phyloP scores from a whole-genome alignment of 2,113 vertebrate genomes.

The Mugil cephalus region DNA sequence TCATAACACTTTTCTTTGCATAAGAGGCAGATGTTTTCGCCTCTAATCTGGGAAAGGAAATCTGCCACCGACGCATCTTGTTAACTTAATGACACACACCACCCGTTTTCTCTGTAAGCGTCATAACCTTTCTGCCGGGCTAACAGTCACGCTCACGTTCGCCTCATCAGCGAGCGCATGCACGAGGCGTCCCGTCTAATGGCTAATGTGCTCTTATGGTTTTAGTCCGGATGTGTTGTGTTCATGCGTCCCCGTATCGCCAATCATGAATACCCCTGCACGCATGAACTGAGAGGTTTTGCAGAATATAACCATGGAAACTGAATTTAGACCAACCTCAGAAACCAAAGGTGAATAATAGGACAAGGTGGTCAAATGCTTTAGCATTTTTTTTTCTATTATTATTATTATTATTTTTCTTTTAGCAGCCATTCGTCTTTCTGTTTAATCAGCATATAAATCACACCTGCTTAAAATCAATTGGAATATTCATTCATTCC shows the following conservation, averaged over 20 bases:
- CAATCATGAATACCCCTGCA: constrained; percentile 47
- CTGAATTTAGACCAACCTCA: constrained; percentile 45
- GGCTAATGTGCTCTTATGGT: constrained; percentile 13
- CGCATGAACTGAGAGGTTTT: constrained; percentile 61
- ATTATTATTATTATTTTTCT: too few relatives aligned
- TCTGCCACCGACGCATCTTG: background rate
- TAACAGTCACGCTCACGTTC: constrained; percentile 12
- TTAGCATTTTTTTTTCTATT: constrained; percentile 15
- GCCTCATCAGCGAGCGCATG: constrained; percentile 21
- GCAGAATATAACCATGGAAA: constrained; percentile 63
- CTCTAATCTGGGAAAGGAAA: background rate
- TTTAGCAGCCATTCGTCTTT: constrained; percentile 20
- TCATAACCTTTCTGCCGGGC: constrained; percentile 41
- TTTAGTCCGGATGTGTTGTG: constrained; percentile 39
- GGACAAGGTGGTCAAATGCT: constrained; percentile 51
- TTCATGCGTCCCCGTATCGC: constrained; percentile 55
- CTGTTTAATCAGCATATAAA: constrained; percentile 12
- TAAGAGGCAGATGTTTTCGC: constrained; percentile 6
- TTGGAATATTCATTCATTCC: background rate
- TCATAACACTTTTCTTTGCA: background rate
- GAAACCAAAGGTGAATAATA: constrained; percentile 53
- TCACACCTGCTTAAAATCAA: constrained; percentile 31
- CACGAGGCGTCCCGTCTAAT: constrained; percentile 11
- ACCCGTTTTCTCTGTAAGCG: background rate
- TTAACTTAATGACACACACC: background rate